A percentile compares a stretch with the other conserved stretches of the same genome.
These are phyloP conservation scores for Aradus depressus DNA, from an alignment of 2,888 invertebrate genomes.

Conservation along the genomic window DNA sequence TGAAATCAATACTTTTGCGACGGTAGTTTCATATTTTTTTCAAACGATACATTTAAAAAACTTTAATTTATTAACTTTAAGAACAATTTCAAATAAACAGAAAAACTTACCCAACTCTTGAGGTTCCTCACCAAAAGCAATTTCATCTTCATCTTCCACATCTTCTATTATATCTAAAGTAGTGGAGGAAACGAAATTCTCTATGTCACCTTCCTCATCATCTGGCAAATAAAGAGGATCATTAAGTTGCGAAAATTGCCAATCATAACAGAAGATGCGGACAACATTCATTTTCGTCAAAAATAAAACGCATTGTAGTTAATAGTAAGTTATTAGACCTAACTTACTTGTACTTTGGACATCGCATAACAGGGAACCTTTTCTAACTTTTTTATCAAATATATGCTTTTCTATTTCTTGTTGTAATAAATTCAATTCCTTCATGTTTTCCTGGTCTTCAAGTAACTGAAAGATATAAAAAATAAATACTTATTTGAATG, in stretches of 20 bases:
- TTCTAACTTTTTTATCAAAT: conserved; percentile 48
- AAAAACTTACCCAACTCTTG: conserved; percentile 20
- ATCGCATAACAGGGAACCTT: conserved; percentile 3
- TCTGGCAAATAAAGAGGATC: conserved; percentile 1
- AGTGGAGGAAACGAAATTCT: conserved; percentile 40
- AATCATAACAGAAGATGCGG: background rate
- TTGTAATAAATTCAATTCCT: conserved; percentile 62
- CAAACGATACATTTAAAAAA: no score
- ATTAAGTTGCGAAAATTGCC: background rate
- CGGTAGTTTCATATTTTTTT: no score
- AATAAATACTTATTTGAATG: no score
- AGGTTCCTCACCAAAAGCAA: conserved; percentile 12
- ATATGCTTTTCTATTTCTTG: conserved; percentile 73
- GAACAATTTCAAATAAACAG: background rate
- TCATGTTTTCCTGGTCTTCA: conserved; percentile 41
- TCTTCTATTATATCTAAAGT: conserved; percentile 40
- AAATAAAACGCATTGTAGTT: background rate
- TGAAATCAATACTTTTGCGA: no score
- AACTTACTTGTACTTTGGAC: conserved; percentile 10
- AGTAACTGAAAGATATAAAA: conserved; percentile 42
- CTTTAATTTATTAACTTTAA: no score
- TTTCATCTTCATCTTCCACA: conserved; percentile 22
- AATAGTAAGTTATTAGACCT: background rate
- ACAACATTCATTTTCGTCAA: background rate
- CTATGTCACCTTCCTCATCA: conserved; percentile 39